phyloP scores from a whole-genome alignment of 2,797 vertebrate species.

The Chiloscyllium punctatum region DNA sequence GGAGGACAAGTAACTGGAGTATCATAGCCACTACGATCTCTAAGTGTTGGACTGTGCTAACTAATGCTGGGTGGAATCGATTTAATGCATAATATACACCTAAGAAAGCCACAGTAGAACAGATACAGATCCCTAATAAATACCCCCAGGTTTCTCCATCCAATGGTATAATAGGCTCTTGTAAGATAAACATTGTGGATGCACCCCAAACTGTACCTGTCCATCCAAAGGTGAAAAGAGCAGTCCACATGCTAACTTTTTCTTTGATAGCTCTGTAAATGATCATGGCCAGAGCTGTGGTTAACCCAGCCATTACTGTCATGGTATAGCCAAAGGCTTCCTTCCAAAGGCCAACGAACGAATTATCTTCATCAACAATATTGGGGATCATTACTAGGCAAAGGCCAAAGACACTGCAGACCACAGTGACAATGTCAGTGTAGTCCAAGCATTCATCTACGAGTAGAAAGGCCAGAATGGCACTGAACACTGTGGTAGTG shows the following conservation, averaged over 20 bases:
- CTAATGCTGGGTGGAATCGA: conserved; percentile 86
- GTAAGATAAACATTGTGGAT: conserved; percentile 78
- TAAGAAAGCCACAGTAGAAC: conserved; percentile 81
- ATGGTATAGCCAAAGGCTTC: conserved; percentile 91
- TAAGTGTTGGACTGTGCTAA: conserved; percentile 89
- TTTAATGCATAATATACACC: conserved; percentile 87
- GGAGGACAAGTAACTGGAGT: conserved; percentile 76
- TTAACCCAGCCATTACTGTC: conserved; percentile 83
- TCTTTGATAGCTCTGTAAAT: conserved; percentile 89
- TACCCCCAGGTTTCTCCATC: conserved; percentile 81
- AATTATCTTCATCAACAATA: conserved; percentile 70
- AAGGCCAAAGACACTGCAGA: conserved; percentile 77
- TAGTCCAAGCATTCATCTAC: conserved; percentile 81
- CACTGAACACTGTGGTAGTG: conserved; percentile 84
- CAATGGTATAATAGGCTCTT: conserved; percentile 81
- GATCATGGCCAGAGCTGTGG: conserved; percentile 89
- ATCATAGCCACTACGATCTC: conserved; percentile 85
- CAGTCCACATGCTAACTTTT: conserved; percentile 84
- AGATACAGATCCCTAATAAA: conserved; percentile 75
- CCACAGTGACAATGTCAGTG: conserved; percentile 69
- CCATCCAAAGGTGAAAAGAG: conserved; percentile 94
- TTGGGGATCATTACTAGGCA: conserved; percentile 84
- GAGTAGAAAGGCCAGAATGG: conserved; percentile 82
- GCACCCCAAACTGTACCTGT: conserved; percentile 79
- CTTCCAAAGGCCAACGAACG: conserved; percentile 76